Conservation (phyloP, 2,888 invertebrate genomes). For the Tenthredo amoena region DNA sequence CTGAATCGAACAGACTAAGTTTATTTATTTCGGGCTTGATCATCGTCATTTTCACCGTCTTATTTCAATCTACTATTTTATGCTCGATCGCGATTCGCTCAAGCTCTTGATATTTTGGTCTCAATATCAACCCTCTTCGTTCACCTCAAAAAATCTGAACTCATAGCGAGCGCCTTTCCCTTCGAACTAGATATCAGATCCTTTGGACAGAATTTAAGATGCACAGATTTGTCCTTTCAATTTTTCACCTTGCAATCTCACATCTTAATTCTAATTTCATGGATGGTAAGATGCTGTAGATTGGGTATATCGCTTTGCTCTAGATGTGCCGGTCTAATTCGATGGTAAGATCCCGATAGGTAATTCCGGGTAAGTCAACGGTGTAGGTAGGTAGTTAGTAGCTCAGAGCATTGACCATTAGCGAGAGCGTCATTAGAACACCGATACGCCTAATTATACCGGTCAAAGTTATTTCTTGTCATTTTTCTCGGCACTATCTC, state of each 20-base stretch:
- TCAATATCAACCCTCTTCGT: neutral
- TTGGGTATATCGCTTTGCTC: neutral
- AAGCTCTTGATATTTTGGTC: conserved; percentile 1
- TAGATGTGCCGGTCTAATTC: conserved; percentile 21
- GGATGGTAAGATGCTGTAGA: neutral
- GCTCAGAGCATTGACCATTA: conserved; percentile 59
- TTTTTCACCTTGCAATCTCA: conserved; percentile 15
- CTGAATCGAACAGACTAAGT: neutral
- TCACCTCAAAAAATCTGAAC: neutral
- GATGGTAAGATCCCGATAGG: conserved; percentile 16
- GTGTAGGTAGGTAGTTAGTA: conserved; percentile 6
- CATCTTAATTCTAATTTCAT: conserved; percentile 19
- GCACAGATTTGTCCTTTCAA: neutral
- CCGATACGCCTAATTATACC: conserved; percentile 60
- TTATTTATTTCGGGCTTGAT: neutral
- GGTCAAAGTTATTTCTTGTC: conserved; percentile 56
- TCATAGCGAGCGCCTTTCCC: neutral
- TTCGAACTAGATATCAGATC: neutral
- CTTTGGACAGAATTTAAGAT: neutral
- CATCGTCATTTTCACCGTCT: neutral
- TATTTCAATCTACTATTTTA: neutral
- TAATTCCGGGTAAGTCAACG: neutral
- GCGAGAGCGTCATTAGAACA: conserved; percentile 52
- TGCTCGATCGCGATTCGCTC: conserved; percentile 9
- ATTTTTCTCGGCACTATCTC: conserved; percentile 45